Percentiles rank a stretch among this genome's conserved stretches.
Conservation (phyloP, 2,113 vertebrate species). For the Nymphicus hollandicus region DNA sequence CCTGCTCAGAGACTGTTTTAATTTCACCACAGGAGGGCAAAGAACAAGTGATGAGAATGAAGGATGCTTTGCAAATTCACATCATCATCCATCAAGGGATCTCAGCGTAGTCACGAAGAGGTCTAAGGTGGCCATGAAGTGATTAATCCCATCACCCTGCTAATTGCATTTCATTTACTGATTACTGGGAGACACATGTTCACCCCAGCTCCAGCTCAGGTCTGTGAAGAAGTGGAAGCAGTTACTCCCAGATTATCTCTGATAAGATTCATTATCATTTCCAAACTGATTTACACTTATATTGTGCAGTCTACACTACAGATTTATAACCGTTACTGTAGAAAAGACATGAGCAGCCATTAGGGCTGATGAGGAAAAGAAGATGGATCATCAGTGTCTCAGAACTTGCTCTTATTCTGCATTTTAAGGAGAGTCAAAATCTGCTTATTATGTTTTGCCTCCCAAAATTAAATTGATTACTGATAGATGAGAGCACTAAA, state of each 20-base stretch:
- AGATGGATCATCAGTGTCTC: not conserved
- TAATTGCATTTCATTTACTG: constrained; percentile 68
- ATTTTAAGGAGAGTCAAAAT: not conserved
- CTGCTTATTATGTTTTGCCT: not conserved
- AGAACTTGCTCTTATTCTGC: not conserved
- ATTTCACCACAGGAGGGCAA: constrained; percentile 57
- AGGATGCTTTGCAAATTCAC: constrained; percentile 20
- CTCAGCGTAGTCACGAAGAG: constrained; percentile 10
- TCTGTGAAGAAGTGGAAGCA: constrained; percentile 19
- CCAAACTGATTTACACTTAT: constrained; percentile 18
- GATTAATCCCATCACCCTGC: constrained; percentile 45
- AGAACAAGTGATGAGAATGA: constrained; percentile 60
- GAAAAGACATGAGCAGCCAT: not conserved
- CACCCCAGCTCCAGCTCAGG: not conserved
- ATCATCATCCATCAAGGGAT: constrained; percentile 57
- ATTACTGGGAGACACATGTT: constrained; percentile 28
- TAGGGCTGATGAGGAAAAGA: not conserved
- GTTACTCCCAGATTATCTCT: not conserved
- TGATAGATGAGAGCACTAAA: not conserved
- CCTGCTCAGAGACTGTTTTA: constrained; percentile 3
- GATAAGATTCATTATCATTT: constrained; percentile 49
- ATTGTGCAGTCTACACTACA: not conserved
- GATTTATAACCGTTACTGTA: not conserved
- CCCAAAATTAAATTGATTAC: not conserved
- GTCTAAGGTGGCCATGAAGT: constrained; percentile 61